Percentiles rank a stretch among this genome's conserved stretches.
These are phyloP conservation scores for Tiaroga cobitis DNA, from an alignment of 2,797 vertebrate genomes.

Conservation along the genomic window DNA sequence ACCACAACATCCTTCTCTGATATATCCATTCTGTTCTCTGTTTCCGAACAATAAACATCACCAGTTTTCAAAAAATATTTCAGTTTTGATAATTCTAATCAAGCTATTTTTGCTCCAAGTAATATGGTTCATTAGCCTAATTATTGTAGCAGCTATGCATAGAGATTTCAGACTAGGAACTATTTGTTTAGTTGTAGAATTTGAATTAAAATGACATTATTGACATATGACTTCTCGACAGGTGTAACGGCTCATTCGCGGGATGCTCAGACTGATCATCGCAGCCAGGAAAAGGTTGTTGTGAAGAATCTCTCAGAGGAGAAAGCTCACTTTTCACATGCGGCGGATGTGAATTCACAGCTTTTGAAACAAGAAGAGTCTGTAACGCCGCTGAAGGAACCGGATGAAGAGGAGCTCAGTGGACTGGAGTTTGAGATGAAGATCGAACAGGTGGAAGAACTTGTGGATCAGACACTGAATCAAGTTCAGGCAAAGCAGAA, in stretches of 20 bases:
- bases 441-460: conserved; percentile 59
- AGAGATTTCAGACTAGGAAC: not conserved
- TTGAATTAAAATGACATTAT: not conserved
- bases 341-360: not conserved
- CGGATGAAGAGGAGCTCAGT: conserved; percentile 48
- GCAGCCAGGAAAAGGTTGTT: not conserved
- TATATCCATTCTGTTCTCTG: no score
- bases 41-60: no score
- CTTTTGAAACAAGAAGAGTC: not conserved
- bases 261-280: not conserved
- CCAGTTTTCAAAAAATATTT: no score
- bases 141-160: not conserved
- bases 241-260: conserved; percentile 7
- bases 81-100: no score
- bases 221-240: not conserved
- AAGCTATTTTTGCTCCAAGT: not conserved
- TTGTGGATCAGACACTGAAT: conserved; percentile 55
- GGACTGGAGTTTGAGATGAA: conserved; percentile 60
- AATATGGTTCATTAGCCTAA: not conserved
- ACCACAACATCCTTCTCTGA: no score
- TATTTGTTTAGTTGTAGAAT: not conserved
- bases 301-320: conserved; percentile 35
- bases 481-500: conserved; percentile 26
- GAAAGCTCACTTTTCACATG: conserved; percentile 19
- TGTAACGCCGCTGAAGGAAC: not conserved